Evolutionary conservation across 92 coral and sea anemone species (phyloP).

Genomic region (Desmophyllum pertusum): DNA sequence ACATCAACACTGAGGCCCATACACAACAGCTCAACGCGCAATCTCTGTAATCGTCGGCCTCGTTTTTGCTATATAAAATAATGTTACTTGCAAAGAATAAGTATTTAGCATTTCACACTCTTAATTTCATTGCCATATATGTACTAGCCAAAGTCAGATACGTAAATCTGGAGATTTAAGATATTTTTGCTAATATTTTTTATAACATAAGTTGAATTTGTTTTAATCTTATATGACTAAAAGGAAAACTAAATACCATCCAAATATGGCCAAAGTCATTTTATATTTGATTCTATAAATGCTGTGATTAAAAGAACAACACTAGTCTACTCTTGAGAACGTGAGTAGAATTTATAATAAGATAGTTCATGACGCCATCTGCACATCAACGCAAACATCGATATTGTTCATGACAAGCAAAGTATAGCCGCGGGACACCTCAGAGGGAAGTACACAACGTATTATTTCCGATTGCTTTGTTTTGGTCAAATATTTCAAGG

Average conservation of each 20-base stretch:
- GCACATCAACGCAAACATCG: background rate
- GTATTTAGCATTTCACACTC: background rate
- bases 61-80: background rate
- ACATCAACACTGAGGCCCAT: background rate
- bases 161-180: too few species aligned
- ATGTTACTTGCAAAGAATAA: background rate
- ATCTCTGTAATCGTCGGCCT: background rate
- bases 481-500: background rate
- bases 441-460: background rate
- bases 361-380: constrained; percentile 13
- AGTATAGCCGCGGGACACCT: background rate
- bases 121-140: too few species aligned
- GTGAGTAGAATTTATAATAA: constrained; percentile 29
- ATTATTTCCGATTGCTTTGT: constrained; percentile 1
- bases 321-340: background rate
- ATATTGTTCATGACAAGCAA: background rate
- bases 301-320: constrained; percentile 4
- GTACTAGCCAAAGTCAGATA: background rate
- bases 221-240: background rate
- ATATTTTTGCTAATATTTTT: background rate
- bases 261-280: too few species aligned
- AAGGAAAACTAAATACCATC: background rate
- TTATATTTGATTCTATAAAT: background rate
- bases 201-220: background rate
- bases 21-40: background rate